Base-by-base conservation (phyloP, 2,888 invertebrate species). In the Chesias legatella region DNA sequence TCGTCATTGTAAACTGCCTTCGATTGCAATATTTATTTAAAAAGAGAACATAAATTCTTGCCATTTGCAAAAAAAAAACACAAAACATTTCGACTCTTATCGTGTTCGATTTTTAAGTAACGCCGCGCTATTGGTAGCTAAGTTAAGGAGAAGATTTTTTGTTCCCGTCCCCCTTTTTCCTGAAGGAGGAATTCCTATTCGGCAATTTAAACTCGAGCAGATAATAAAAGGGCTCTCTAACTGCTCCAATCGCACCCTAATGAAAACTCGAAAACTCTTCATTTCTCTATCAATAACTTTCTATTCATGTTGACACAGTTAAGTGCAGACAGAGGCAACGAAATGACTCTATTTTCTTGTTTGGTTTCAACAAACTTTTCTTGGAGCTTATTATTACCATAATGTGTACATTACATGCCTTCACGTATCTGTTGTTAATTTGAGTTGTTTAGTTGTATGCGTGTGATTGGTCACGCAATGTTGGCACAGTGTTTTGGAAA, bases 141-240 rank as follows among this genome's bases (percentile, higher is more conserved):
- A 77, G 75, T 78, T 67, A 73, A 75, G 74, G 77, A 76, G 81
- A 78, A 75, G 80, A 81, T 82, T 84, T 81, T 80, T 78, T 81
- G 77, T 80, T 73, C 73, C 50, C 70, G 74, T 73, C 79, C 82
- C 80, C 78, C 77, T 84, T 82, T 79, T 80, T 74, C 70, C 65
- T 69, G 68, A 75, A 45, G 76, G 70, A 75, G 73, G 75, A 81
- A 82, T 82, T 88, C 83, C 81, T 85, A 83, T 88, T 88, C 70
- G 80, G 82, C 82, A 88, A 88, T 89, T 89, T 84, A 84, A 74
- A 86, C 79, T 73, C 81, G 76, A 80, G 81, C 69, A 83, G 88
- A 88, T 88, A 89, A 89, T 89, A 89, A 88, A 89, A 86, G 83
- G 88, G 85, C 86, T 84, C 86, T 84, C 84, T 88, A 86, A 88